Conservation (phyloP, 2,888 invertebrate genomes). For the Cyaniris semiargus region DNA sequence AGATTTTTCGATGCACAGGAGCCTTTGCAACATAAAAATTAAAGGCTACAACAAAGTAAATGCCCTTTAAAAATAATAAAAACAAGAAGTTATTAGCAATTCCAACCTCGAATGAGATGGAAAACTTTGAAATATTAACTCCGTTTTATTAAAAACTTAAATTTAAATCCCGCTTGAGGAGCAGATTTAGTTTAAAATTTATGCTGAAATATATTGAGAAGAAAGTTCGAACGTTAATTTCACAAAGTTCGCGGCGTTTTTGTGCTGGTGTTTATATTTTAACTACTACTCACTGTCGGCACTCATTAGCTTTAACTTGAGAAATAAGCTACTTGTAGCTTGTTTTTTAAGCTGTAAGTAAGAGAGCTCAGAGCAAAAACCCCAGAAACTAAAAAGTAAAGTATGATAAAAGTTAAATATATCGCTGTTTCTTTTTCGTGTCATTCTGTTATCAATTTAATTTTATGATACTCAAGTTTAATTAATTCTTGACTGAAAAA, state of each 20-base stretch:
- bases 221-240: constrained; percentile 29
- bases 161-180: constrained; percentile 28
- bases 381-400: not conserved
- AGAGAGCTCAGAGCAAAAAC: not conserved
- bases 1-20: too few species aligned
- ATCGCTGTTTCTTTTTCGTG: too few species aligned
- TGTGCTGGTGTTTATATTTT: not conserved
- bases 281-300: not conserved
- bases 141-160: constrained; percentile 32
- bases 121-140: constrained; percentile 32
- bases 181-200: constrained; percentile 26
- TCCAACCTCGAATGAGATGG: constrained; percentile 26
- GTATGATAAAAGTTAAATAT: too few species aligned
- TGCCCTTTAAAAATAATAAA: not conserved
- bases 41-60: not conserved
- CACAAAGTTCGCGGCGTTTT: not conserved
- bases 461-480: too few species aligned
- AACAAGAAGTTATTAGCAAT: constrained; percentile 12
- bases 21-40: too few species aligned
- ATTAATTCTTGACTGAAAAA: too few species aligned
- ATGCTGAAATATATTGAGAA: constrained; percentile 20
- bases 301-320: not conserved
- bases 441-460: too few species aligned
- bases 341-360: too few species aligned
- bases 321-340: not conserved